These are phyloP conservation scores for Lanius ludovicianus DNA, from an alignment of 2,113 vertebrate species.

Conservation along the genomic window DNA sequence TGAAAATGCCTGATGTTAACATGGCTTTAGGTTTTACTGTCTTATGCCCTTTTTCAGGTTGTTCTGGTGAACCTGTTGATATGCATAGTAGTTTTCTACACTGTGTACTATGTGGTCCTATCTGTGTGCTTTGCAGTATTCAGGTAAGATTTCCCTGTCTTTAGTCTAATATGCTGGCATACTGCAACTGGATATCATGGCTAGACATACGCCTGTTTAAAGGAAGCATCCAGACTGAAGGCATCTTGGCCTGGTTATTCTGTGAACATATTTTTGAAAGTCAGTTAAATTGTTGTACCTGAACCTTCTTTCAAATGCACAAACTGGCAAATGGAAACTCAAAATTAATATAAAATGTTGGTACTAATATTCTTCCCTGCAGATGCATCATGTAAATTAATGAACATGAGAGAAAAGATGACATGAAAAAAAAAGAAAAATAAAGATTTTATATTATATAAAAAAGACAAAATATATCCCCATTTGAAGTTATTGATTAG, in stretches of 20 bases:
- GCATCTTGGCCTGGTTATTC: not conserved
- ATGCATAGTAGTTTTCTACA: constrained; percentile 81
- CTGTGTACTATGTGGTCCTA: constrained; percentile 81
- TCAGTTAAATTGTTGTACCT: not conserved
- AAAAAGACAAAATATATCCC: not conserved
- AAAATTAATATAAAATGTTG: not conserved
- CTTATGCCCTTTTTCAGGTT: constrained; percentile 61
- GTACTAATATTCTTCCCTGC: not conserved
- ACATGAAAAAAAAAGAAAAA: not conserved
- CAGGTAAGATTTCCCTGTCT: constrained; percentile 69
- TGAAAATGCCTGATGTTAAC: not conserved
- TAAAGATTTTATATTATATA: not conserved
- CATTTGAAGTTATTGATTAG: not conserved
- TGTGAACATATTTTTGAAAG: not conserved
- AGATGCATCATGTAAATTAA: not conserved
- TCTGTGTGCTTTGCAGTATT: constrained; percentile 79
- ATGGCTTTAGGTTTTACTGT: not conserved
- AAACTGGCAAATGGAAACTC: not conserved
- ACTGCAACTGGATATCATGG: not conserved
- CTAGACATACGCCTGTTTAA: not conserved
- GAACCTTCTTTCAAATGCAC: not conserved
- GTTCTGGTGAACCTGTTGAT: constrained; percentile 79
- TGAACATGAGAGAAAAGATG: not conserved
- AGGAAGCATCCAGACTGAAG: not conserved
- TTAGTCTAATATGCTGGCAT: not conserved